Percentiles rank a stretch among this genome's conserved stretches.
Evolutionary conservation across 2,797 vertebrate genomes (phyloP).

Genomic region (Pogoniulus pusillus): DNA sequence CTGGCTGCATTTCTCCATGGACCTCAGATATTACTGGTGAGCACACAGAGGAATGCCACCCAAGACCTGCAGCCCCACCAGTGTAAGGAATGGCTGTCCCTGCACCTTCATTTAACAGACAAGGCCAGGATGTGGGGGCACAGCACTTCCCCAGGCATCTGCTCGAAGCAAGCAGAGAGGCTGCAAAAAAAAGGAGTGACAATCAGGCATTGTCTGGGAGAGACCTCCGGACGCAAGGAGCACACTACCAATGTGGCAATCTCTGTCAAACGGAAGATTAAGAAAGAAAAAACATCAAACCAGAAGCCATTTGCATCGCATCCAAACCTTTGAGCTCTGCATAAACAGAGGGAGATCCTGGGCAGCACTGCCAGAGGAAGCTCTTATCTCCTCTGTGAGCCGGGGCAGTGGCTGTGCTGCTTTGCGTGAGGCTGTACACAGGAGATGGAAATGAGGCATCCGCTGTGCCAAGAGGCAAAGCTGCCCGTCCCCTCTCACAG

Average conservation of each 20-base stretch:
- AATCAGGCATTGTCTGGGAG: neutral
- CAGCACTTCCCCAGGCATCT: neutral
- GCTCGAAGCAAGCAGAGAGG: conserved; percentile 2
- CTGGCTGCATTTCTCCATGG: too few species aligned
- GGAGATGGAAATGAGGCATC: conserved; percentile 90
- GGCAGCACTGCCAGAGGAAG: conserved; percentile 74
- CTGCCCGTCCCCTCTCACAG: conserved; percentile 79
- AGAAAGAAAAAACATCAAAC: conserved; percentile 38
- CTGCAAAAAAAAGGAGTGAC: neutral
- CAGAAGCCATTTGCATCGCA: conserved; percentile 76
- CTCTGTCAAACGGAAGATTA: conserved; percentile 65
- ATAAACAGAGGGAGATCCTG: conserved; percentile 75
- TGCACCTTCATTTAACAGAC: neutral
- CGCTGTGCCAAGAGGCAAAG: conserved; percentile 84
- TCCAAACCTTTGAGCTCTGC: conserved; percentile 71
- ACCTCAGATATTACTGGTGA: too few species aligned
- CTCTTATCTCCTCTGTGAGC: conserved; percentile 76
- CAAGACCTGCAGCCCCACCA: neutral
- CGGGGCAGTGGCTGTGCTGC: conserved; percentile 80
- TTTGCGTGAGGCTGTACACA: conserved; percentile 88
- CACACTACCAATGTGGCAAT: conserved; percentile 36
- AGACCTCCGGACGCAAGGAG: neutral
- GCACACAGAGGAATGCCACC: neutral
- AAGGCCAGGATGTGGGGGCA: neutral
- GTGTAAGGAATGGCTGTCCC: neutral